Percentiles rank a stretch among this genome's conserved stretches.
phyloP scores from a whole-genome alignment of 2,888 invertebrate genomes.

The Xestobium rufovillosum region DNA sequence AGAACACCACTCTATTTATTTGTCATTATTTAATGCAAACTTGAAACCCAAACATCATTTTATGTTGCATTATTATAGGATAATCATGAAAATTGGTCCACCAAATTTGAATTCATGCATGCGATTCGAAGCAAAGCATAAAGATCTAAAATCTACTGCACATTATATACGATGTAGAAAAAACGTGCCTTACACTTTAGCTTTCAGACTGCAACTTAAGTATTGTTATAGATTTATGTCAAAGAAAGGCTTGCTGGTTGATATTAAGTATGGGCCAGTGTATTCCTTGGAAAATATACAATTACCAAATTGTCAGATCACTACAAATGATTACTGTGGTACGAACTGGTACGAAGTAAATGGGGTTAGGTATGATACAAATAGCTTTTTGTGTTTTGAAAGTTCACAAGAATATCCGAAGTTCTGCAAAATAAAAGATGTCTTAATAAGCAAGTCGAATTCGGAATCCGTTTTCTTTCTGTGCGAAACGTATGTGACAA shows the following conservation, averaged over 20 bases:
- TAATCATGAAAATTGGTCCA: too few species aligned
- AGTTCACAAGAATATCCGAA: background rate
- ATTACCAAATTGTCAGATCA: constrained; percentile 1
- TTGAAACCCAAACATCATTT: too few species aligned
- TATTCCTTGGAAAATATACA: constrained; percentile 3
- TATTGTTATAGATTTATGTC: constrained; percentile 12
- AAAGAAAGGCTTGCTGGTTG: constrained; percentile 11
- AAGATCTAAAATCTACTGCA: constrained; percentile 19
- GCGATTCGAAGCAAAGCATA: constrained; percentile 26
- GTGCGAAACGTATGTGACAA: constrained; percentile 6
- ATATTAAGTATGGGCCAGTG: constrained; percentile 9
- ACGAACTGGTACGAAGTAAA: constrained; percentile 5
- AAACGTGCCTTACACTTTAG: constrained; percentile 19
- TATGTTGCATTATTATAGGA: too few species aligned
- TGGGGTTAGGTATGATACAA: constrained; percentile 7
- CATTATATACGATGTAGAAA: constrained; percentile 16
- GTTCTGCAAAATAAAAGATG: constrained; percentile 3
- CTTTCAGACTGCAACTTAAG: constrained; percentile 17
- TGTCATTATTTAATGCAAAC: too few species aligned
- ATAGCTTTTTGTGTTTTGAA: constrained; percentile 1
- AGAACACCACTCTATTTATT: too few species aligned
- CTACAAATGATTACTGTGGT: background rate
- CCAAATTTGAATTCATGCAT: too few species aligned
- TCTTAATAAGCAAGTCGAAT: constrained; percentile 3
- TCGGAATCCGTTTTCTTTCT: background rate